Base-by-base conservation (phyloP, 2,113 vertebrate species). In the Cettia cetti region DNA sequence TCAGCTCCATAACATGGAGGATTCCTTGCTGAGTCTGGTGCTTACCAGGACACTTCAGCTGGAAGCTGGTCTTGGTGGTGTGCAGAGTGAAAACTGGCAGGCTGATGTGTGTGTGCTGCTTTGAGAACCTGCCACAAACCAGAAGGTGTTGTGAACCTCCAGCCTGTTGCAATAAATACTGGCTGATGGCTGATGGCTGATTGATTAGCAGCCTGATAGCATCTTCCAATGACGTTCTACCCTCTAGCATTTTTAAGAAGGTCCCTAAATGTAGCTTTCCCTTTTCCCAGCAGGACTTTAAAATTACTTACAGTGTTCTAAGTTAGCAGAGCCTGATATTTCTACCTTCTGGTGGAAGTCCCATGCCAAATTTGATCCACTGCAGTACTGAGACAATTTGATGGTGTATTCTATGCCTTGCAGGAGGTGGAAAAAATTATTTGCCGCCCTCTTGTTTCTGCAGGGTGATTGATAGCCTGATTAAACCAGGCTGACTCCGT, bases 391-490 rank as follows among this genome's bases (percentile, higher is more conserved):
- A 92, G 60, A 89, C 52, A 81, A 84, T 92, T 75, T 93, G 76
- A 93, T 78, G 71, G 64, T 15, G 1, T 89, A 83, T 90, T 92
- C 64, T 75, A 40, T 86, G 79, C 72, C 82, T 92, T 88, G 68
- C 60, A 88, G 90, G 88, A 86, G 82, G 83, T 35, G 15, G 64
- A 44, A 90, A 80, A 90, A 83, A 82, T 22, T 85, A 52, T 76
- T 95, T 93, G 56, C 82, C 71, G 94, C 42, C 79, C 31, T 92
- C 65, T 90, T 79, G 85, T 88, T 94, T 95, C 90, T 93, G 69
- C 85, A 89, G 94, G 14, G 68, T 97, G 95, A 97, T 93, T 96
- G 94, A 97, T 96, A 93, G 92, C 90, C 76, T 95, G 95, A 97
- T 96, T 96, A 96, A 96, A 86, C 92, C 53, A 93, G 72, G 53